Evolutionary conservation across 2,888 invertebrate genomes (phyloP), one percentile per base, ranked within the genome.

Genomic region (Synergus japonicus): DNA sequence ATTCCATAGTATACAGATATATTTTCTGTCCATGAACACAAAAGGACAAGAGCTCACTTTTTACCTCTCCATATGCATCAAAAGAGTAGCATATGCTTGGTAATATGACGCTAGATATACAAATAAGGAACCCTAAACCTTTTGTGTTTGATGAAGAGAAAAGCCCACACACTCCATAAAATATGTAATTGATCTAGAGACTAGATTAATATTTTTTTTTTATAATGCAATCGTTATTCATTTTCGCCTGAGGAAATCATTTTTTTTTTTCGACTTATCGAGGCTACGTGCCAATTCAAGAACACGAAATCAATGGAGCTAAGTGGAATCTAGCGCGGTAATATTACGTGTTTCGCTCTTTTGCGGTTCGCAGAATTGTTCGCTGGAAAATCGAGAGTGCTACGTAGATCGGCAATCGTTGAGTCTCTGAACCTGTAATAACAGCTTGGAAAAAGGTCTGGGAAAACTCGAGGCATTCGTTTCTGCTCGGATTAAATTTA

Each of bases 81-180:
- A 7, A 63, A 29, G 46, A 64, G 60, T 63, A 64, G 67, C 67
- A 67, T 67, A 67, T 67, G 67, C 46, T 46, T 46, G n/a, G 67
- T 22, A 67, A 46, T 22, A 22, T 12, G 67, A 67, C 22, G 44
- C 46, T n/a, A 12, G 60, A 10, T 66, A 66, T n/a, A 66, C 66
- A 66, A 43, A 66, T 66, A 18, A n/a, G 66, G 66, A 41, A 15
- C 66, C 41, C 66, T 18, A 43, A 41, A 43, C 41, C 43, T 66
- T 66, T 66, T 41, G 63, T 63, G 63, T 63, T 18, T 5, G 9
- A 58, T 63, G 63, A 12, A 46, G 46, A 63, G 18, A 44, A n/a
- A 66, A 10, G 43, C 18, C 58, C 58, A 58, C 58, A 54, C 18
- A 58, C 58, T 58, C 58, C 58, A 18, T 10, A n/a, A 18, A 58